phyloP scores from a whole-genome alignment of 2,113 vertebrate genomes.

The Gymnarchus niloticus region DNA sequence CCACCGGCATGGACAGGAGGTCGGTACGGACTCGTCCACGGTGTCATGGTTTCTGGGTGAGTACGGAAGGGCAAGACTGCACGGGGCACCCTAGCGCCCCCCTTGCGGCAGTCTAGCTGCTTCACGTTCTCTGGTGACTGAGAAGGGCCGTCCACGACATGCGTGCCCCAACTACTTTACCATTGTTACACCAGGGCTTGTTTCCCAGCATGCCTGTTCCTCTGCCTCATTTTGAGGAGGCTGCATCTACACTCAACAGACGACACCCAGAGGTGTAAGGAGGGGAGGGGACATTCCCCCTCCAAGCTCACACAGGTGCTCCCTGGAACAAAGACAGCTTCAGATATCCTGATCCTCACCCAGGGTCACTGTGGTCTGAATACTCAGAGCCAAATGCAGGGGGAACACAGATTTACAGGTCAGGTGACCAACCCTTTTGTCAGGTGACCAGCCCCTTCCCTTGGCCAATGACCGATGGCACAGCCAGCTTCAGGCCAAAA shows the following conservation, averaged over 20 bases:
- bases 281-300: background rate
- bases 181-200: background rate
- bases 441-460: no score
- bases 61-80: no score
- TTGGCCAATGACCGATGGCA: no score
- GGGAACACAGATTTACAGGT: no score
- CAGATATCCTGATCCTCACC: background rate
- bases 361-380: background rate
- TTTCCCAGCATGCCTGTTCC: slow-evolving; percentile 1
- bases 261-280: background rate
- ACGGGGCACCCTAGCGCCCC: no score
- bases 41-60: no score
- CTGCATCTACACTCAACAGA: background rate
- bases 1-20: background rate
- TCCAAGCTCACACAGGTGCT: background rate
- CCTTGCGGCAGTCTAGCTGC: no score
- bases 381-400: no score
- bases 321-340: background rate
- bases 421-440: no score
- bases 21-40: no score
- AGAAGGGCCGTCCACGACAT: background rate
- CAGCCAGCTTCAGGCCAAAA: background rate
- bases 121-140: no score
- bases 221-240: background rate
- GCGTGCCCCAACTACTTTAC: background rate